Base-by-base conservation (phyloP, 2,113 vertebrate genomes). In the Leptobrachium ailaonicum region DNA sequence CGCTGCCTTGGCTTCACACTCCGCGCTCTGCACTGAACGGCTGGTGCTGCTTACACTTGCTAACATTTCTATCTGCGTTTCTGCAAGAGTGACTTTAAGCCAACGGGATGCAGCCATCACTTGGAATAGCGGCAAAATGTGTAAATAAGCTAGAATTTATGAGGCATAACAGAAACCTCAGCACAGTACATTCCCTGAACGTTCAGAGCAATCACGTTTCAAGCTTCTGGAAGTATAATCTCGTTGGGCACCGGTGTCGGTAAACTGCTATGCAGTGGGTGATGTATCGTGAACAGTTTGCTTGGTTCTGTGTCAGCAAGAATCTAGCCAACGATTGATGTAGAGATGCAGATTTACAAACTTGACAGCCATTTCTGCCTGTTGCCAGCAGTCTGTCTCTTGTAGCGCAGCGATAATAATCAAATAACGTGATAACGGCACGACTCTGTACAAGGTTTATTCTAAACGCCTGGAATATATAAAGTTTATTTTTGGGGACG, bases 161-260 rank as follows among this genome's bases (percentile, higher is more conserved):
- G 79, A 66, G 63, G 79, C 79, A 74, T 74, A 81, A 73, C 74
- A 47, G 42, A 81, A 73, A 71, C 79, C 69, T 81, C 79, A 81
- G 79, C 79, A 75, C 64, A 47, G 71, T 75, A 56, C 53, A 47
- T 72, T 66, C 50, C 60, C 70, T 13, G 45, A 40, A 56, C 50
- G 71, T 54, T 60, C 63, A 69, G 42, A 75, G 71, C 77, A 79
- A 71, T 79, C 68, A 66, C 77, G 72, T 72, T 50, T 79, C 77
- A 79, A 42, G 60, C 76, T 63, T 53, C 44, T 60, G 64, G 44
- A 32, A 12, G 54, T 2, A 32, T 79, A 79, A 79, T 79, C 63
- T 10, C 66, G 63, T 72, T 71, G 60, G 77, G 70, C 77, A 72
- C 62, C 64, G 64, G 70, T 70, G 44, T 75, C 8, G 40, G 71